A percentile compares a stretch with the other conserved stretches of the same genome.
These are phyloP conservation scores for Rhagium mordax DNA, from an alignment of 2,888 invertebrate species.

Conservation along the genomic window DNA sequence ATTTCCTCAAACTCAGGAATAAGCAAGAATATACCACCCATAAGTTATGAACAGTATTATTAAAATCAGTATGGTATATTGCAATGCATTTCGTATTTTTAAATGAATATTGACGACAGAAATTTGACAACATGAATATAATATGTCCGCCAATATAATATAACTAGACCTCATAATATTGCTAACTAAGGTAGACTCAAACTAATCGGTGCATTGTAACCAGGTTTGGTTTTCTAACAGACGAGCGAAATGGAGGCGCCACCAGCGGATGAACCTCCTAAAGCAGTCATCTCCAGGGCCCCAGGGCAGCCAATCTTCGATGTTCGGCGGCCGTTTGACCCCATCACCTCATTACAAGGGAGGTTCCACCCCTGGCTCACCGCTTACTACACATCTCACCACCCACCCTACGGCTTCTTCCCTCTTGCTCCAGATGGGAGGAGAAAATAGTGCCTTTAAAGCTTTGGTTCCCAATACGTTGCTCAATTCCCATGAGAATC, in stretches of 20 bases:
- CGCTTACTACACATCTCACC: slow-evolving; percentile 72
- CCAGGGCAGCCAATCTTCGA: slow-evolving; percentile 64
- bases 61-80: too few relatives aligned
- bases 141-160: neutral
- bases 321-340: slow-evolving; percentile 68
- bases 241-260: slow-evolving; percentile 98
- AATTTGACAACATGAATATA: neutral
- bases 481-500: slow-evolving; percentile 74
- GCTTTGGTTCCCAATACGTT: slow-evolving; percentile 79
- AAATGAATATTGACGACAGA: neutral
- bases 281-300: slow-evolving; percentile 77
- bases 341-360: slow-evolving; percentile 75
- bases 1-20: too few relatives aligned
- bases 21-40: too few relatives aligned
- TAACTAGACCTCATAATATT: slow-evolving; percentile 30
- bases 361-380: slow-evolving; percentile 79
- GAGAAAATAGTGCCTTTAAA: slow-evolving; percentile 92
- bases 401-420: slow-evolving; percentile 65
- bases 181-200: slow-evolving; percentile 16
- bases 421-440: slow-evolving; percentile 80
- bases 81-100: too few relatives aligned
- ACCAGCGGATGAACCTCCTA: slow-evolving; percentile 94
- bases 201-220: slow-evolving; percentile 68
- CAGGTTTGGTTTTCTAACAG: slow-evolving; percentile 99
- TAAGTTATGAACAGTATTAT: too few relatives aligned